Percentiles rank a stretch among this genome's conserved stretches.
These are phyloP conservation scores for Xiphophorus hellerii DNA, from an alignment of 2,113 vertebrate species.

Conservation along the genomic window DNA sequence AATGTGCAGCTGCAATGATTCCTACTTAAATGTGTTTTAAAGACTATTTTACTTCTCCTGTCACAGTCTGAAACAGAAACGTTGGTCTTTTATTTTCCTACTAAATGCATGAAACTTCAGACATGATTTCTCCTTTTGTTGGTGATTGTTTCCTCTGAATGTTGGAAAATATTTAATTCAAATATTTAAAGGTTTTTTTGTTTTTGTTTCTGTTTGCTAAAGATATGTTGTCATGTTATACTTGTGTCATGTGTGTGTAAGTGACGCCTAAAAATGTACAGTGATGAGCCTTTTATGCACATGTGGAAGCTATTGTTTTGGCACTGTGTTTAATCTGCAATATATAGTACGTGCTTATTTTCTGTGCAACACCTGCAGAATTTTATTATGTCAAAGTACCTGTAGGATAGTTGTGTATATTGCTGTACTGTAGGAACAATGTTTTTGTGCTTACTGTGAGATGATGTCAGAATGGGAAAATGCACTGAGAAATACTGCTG, in stretches of 20 bases:
- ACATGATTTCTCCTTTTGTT: slow-evolving; percentile 10
- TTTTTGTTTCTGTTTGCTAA: slow-evolving; percentile 41
- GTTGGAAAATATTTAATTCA: slow-evolving; percentile 36
- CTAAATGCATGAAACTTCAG: slow-evolving; percentile 48
- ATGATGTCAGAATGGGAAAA: slow-evolving; percentile 72
- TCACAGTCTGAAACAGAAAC: no score
- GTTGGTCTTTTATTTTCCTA: no score
- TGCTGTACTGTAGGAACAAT: slow-evolving; percentile 54
- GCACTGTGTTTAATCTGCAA: slow-evolving; percentile 48
- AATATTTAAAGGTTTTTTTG: slow-evolving; percentile 22
- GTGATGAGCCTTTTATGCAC: slow-evolving; percentile 61
- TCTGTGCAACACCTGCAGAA: slow-evolving; percentile 42
- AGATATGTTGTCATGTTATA: slow-evolving; percentile 44
- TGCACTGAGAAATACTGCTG: slow-evolving; percentile 65
- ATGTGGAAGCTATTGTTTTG: slow-evolving; percentile 54
- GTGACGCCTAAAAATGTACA: slow-evolving; percentile 50
- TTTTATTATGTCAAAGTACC: slow-evolving; percentile 39
- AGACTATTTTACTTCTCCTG: not conserved
- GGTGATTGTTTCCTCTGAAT: slow-evolving; percentile 16
- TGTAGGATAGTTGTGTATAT: slow-evolving; percentile 66
- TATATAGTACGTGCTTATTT: slow-evolving; percentile 58
- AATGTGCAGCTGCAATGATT: slow-evolving; percentile 14
- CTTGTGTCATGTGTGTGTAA: slow-evolving; percentile 35
- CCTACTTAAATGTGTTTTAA: not conserved
- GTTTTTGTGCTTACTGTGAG: slow-evolving; percentile 65